Base-by-base conservation (phyloP, 1,140 invertebrate species). In the Caenorhabditis latens region DNA sequence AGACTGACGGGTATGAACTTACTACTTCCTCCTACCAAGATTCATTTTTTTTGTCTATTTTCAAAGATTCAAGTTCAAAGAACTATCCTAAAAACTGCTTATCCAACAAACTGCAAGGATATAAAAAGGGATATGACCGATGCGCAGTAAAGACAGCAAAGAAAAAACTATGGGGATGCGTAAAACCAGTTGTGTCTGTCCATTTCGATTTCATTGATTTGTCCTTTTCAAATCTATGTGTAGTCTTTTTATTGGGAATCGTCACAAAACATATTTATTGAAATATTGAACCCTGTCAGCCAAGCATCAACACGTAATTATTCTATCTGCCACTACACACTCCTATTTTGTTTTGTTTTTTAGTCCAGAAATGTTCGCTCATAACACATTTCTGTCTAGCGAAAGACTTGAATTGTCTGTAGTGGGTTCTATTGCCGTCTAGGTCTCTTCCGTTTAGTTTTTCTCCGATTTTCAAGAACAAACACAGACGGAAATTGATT, bases 121-220 rank as follows among this genome's bases (percentile, higher is more conserved):
- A n/a, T n/a, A 32, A 24, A 63, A 63, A n/a, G 55, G 32, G 40
- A 63, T 32, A 32, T 24, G 8, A 19, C 32, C 58, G 84, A 65
- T 85, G 42, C 16, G 16, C 42, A 8, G 21, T 11, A 9, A 24
- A 24, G n/a, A 24, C 85, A 21, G 42, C 67, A n/a, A 58, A 71
- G 79, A 86, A 79, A 58, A 42, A 61, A 24, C 65, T n/a, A 43
- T 24, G 21, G 40, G 24, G 42, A 57, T 11, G 82, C 40, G n/a
- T 55, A 4, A 79, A 79, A 79, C 71, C 71, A 79, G 71, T 79
- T 79, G 71, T 50, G 40, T 5, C 21, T 50, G 19, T 79, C 71
- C n/a, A 53, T 50, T 46, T 46, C 19, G 24, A 13, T 79, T 79
- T 46, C 24, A 79, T 79, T 79, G 71, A 79, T 79, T n/a, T 79